Conservation (phyloP, 2,113 vertebrate genomes). For the Pao palembangensis region DNA sequence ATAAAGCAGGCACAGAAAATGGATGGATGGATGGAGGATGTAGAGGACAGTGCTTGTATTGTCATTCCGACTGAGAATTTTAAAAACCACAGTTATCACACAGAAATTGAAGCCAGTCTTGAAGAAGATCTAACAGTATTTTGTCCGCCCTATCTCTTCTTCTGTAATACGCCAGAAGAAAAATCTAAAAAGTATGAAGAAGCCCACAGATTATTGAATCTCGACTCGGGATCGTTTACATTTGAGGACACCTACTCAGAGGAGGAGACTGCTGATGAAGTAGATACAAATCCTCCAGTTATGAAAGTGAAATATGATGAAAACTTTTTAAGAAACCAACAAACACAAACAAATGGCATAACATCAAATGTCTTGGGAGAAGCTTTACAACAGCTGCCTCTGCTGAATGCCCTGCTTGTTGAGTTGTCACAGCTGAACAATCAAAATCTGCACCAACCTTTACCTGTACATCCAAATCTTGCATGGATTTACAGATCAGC, state of each 20-base stretch:
- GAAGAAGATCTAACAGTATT: constrained; percentile 63
- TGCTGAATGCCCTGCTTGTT: constrained; percentile 83
- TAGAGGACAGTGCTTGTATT: not conserved
- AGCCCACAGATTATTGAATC: constrained; percentile 14
- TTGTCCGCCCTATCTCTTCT: constrained; percentile 84
- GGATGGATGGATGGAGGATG: not conserved
- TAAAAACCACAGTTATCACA: constrained; percentile 1
- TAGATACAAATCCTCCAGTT: not conserved
- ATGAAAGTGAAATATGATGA: not conserved
- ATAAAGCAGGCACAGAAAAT: too few species aligned
- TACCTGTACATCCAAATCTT: constrained; percentile 56
- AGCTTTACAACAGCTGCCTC: constrained; percentile 76
- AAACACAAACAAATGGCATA: constrained; percentile 7
- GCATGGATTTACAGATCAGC: constrained; percentile 69
- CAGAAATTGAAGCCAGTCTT: constrained; percentile 15
- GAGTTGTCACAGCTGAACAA: constrained; percentile 81
- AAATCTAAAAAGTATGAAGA: constrained; percentile 6
- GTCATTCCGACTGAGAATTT: constrained; percentile 24
- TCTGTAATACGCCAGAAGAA: constrained; percentile 60
- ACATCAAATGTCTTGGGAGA: constrained; percentile 34
- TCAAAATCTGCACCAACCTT: constrained; percentile 44
- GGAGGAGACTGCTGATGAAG: constrained; percentile 17
- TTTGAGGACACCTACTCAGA: constrained; percentile 44
- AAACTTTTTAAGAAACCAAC: not conserved
- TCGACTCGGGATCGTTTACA: constrained; percentile 24